Base-by-base conservation (phyloP, 2,888 invertebrate genomes). In the Ophonus ardosiacus region DNA sequence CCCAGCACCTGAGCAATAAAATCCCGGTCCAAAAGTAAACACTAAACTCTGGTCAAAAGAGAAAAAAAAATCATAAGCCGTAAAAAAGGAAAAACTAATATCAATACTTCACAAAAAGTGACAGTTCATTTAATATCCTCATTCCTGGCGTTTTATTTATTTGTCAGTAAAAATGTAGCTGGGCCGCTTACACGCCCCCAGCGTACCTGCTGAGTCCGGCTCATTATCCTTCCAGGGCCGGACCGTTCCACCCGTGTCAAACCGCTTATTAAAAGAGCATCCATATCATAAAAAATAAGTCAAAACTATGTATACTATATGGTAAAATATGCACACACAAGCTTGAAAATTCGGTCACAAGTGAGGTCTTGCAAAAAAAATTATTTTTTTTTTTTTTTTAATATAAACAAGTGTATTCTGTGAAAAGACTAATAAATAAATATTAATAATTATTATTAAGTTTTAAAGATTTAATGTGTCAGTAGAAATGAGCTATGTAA, bases 71-170 rank as follows among this genome's bases (percentile, higher is more conserved):
- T 38, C 63, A 63, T 68, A 1, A 68, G 38, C n/a, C 68, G 68
- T 68, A 68, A 78, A 78, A 80, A 68, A 71, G 56, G 21, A 78
- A 78, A 84, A 84, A 63, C 63, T 65, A 76, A 84, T 84, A 84
- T 71, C 63, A 78, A 76, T 84, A 78, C 84, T 78, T 84, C 78
- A 83, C 57, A 51, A 78, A 84, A 78, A 78, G 17, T 76, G 78
- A 84, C 76, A 78, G 84, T 84, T 84, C 84, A 84, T 84, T 84
- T 84, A 84, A 78, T 84, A 78, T 84, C 84, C 84, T 84, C 78
- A 84, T 84, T 84, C 84, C 65, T 63, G 78, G 78, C 61, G 76
- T 84, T 84, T 78, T 84, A 84, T 84, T 84, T 84, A 84, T 84
- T 65, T 84, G 84, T 84, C 84, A 78, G 84, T 84, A 51, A 78